Conservation (phyloP, 2,888 invertebrate species). For the Prosopocoilus inquinatus region DNA sequence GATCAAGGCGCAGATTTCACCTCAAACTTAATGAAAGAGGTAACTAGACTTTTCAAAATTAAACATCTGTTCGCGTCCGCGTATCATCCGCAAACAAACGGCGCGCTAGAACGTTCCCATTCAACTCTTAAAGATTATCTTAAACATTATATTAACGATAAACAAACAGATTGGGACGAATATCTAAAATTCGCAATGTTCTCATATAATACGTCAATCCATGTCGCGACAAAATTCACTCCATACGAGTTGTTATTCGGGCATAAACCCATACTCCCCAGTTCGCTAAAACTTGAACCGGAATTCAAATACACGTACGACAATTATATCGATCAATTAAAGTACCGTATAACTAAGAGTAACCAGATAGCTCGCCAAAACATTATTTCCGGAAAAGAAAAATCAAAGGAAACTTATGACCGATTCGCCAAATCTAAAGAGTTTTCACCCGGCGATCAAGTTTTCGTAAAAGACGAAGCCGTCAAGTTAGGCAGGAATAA, state of each 20-base stretch:
- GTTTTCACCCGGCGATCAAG: conserved; percentile 26
- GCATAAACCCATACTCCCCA: conserved; percentile 24
- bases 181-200: conserved; percentile 28
- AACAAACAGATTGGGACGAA: conserved; percentile 23
- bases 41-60: conserved; percentile 31
- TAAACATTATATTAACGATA: conserved; percentile 32
- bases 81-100: conserved; percentile 35
- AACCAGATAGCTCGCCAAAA: conserved; percentile 31
- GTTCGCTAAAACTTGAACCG: conserved; percentile 25
- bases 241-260: conserved; percentile 38
- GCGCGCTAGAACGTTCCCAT: conserved; percentile 37
- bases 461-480: conserved; percentile 22
- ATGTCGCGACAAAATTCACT: conserved; percentile 32
- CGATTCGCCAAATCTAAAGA: conserved; percentile 16
- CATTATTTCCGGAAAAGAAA: conserved; percentile 25
- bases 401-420: conserved; percentile 29
- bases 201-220: conserved; percentile 31
- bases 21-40: conserved; percentile 27
- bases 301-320: conserved; percentile 34
- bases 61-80: conserved; percentile 24
- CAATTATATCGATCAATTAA: conserved; percentile 26
- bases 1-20: conserved; percentile 28
- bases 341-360: conserved; percentile 27
- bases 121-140: conserved; percentile 34
- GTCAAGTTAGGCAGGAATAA: conserved; percentile 12